Conservation (phyloP, 2,113 vertebrate species). For the Falcunculus frontatus region DNA sequence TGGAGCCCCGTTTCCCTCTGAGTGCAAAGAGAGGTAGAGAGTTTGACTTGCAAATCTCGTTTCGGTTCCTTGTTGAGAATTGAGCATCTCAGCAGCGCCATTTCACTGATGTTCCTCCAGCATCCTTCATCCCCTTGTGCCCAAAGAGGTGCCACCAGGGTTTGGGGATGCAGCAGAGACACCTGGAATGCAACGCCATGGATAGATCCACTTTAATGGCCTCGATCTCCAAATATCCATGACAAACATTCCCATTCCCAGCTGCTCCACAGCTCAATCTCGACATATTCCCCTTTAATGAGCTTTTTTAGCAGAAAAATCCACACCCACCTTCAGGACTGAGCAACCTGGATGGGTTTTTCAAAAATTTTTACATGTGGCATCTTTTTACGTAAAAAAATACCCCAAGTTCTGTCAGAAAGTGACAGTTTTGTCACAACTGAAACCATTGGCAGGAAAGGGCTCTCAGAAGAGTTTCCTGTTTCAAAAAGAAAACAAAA, state of each 20-base stretch:
- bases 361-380: neutral
- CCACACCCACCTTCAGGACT: neutral
- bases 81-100: neutral
- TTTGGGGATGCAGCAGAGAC: neutral
- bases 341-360: neutral
- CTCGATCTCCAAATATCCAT: neutral
- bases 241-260: neutral
- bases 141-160: accelerated
- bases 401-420: neutral
- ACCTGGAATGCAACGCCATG: neutral
- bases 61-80: neutral
- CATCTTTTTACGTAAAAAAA: neutral
- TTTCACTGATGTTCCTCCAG: neutral
- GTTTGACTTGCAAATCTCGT: constrained; percentile 25
- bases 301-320: neutral
- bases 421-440: neutral
- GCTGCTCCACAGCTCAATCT: neutral
- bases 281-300: neutral
- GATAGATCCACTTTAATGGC: neutral
- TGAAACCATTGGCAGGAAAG: constrained; percentile 37
- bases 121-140: neutral
- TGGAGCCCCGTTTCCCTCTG: neutral
- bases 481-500: constrained; percentile 28
- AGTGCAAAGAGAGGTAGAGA: neutral
- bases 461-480: constrained; percentile 37